These are phyloP conservation scores for Drymonia ruficornis DNA, from an alignment of 2,888 invertebrate genomes.

Conservation along the genomic window DNA sequence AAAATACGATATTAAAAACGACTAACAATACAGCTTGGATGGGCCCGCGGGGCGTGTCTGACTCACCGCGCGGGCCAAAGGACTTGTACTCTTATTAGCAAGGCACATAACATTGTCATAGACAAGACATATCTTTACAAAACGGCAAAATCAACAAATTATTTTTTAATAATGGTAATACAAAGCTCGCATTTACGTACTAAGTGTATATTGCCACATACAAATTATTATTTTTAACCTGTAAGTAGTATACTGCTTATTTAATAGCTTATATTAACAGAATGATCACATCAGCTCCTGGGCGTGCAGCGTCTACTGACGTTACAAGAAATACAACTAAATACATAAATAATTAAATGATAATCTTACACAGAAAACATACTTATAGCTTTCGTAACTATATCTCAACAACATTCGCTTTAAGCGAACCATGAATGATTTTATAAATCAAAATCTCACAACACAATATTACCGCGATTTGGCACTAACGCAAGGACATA, in stretches of 20 bases:
- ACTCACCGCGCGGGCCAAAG: conserved; percentile 28
- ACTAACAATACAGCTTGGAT: conserved; percentile 38
- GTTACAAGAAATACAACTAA: conserved; percentile 55
- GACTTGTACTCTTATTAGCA: conserved; percentile 41
- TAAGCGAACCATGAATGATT: conserved; percentile 60
- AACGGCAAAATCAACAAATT: conserved; percentile 24
- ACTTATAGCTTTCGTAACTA: conserved; percentile 45
- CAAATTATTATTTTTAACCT: conserved; percentile 27
- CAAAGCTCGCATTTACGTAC: conserved; percentile 30
- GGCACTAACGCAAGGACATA: conserved; percentile 60
- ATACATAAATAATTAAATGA: conserved; percentile 62
- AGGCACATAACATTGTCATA: conserved; percentile 45
- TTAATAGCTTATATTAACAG: conserved; percentile 47
- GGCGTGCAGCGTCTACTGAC: conserved; percentile 59
- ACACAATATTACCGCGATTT: conserved; percentile 60
- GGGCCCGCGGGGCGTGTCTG: conserved; percentile 28
- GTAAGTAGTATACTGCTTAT: conserved; percentile 27
- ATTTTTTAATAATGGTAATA: conserved; percentile 19
- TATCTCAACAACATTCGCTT: conserved; percentile 66
- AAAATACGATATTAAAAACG: conserved; percentile 48
- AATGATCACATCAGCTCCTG: conserved; percentile 73
- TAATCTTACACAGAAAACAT: conserved; percentile 52
- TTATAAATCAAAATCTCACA: conserved; percentile 56
- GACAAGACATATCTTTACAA: conserved; percentile 31
- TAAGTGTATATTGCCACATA: conserved; percentile 24